Conservation (phyloP, 2,888 invertebrate genomes). For the Ophioninae sp. region DNA sequence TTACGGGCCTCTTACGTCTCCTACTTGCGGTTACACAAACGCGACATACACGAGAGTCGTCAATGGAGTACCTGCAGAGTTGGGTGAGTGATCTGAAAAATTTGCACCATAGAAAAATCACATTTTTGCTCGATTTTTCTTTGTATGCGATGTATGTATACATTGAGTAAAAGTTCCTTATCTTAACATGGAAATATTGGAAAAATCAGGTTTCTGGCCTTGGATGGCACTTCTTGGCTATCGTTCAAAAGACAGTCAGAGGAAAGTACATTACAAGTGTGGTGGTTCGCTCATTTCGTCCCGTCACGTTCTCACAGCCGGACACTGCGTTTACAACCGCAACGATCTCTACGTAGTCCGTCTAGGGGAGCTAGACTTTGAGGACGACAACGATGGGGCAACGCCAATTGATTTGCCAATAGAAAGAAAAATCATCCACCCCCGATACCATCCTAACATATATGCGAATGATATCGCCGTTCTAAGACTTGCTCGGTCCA, state of each 20-base stretch:
- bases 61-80: slow-evolving; percentile 86
- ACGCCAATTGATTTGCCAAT: slow-evolving; percentile 85
- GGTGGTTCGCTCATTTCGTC: slow-evolving; percentile 88
- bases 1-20: slow-evolving; percentile 70
- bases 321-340: slow-evolving; percentile 87
- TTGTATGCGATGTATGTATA: neutral
- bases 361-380: slow-evolving; percentile 90
- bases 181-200: neutral
- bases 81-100: slow-evolving; percentile 81
- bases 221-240: slow-evolving; percentile 91
- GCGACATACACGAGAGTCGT: slow-evolving; percentile 85
- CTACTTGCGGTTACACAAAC: slow-evolving; percentile 85
- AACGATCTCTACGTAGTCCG: slow-evolving; percentile 86
- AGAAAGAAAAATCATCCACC: slow-evolving; percentile 85
- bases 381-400: slow-evolving; percentile 85
- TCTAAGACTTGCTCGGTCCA: slow-evolving; percentile 82
- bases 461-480: slow-evolving; percentile 91
- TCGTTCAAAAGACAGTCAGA: slow-evolving; percentile 80
- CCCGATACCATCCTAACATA: slow-evolving; percentile 84
- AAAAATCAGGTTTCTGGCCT: slow-evolving; percentile 87
- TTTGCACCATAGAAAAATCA: neutral
- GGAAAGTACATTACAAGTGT: slow-evolving; percentile 82
- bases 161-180: slow-evolving; percentile 16
- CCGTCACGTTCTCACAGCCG: slow-evolving; percentile 89
- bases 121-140: neutral